A percentile compares a stretch with the other conserved stretches of the same genome.
Evolutionary conservation across 2,888 invertebrate species (phyloP).

Genomic region (Lasioglossum malachurum): DNA sequence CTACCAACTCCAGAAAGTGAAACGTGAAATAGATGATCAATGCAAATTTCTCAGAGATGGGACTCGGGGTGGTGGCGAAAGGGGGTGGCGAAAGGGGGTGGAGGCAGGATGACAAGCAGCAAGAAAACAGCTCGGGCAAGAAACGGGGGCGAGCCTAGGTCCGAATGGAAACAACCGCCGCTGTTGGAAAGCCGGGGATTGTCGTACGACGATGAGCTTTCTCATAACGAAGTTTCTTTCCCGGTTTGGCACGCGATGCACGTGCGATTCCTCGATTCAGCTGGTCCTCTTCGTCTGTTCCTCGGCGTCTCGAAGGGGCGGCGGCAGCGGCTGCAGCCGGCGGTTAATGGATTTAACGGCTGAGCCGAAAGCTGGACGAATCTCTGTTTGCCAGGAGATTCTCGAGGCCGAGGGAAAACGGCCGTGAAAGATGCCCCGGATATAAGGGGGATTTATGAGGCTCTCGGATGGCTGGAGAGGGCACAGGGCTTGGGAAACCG

Average conservation of each 20-base stretch:
- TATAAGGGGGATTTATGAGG: slow-evolving; percentile 75
- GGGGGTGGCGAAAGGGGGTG: slow-evolving; percentile 31
- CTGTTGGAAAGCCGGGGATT: slow-evolving; percentile 39
- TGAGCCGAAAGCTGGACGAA: slow-evolving; percentile 59
- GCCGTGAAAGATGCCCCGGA: slow-evolving; percentile 66
- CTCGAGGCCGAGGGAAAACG: slow-evolving; percentile 42
- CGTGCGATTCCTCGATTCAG: slow-evolving; percentile 62
- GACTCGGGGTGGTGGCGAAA: slow-evolving; percentile 46
- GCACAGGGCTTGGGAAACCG: slow-evolving; percentile 21
- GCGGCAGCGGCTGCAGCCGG: slow-evolving; percentile 26
- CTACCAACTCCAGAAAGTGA: background rate
- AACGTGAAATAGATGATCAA: slow-evolving; percentile 55
- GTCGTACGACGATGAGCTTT: slow-evolving; percentile 67
- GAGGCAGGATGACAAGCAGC: slow-evolving; percentile 40
- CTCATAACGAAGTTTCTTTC: slow-evolving; percentile 73
- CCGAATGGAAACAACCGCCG: slow-evolving; percentile 55
- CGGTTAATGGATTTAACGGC: slow-evolving; percentile 71
- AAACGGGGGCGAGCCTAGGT: slow-evolving; percentile 46
- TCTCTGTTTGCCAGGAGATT: slow-evolving; percentile 41
- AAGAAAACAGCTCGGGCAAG: slow-evolving; percentile 46
- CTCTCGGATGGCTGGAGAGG: slow-evolving; percentile 5
- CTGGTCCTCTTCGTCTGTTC: background rate
- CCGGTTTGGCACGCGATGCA: slow-evolving; percentile 69
- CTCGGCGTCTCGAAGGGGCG: slow-evolving; percentile 10
- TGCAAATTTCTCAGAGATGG: slow-evolving; percentile 68